These are phyloP conservation scores for Micromys minutus DNA, from an alignment of 2,113 vertebrate species.

Conservation along the genomic window DNA sequence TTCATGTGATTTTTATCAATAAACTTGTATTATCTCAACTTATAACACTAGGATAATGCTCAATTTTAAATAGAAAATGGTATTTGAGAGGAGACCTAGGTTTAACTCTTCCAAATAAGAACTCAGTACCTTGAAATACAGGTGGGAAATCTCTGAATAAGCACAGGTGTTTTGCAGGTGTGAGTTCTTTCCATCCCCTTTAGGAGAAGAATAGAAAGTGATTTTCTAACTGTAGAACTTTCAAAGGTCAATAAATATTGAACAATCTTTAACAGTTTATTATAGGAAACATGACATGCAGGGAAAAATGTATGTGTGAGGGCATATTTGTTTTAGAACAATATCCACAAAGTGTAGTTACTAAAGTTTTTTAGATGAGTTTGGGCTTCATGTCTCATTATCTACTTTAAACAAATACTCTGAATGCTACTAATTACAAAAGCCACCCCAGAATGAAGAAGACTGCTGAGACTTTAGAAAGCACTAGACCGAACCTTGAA, in stretches of 20 bases:
- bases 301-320: too few species aligned
- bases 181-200: not conserved
- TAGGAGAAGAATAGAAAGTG: not conserved
- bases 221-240: slow-evolving; percentile 3
- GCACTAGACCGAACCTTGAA: too few species aligned
- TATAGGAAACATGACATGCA: not conserved
- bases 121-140: not conserved
- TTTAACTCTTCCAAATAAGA: not conserved
- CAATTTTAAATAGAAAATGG: not conserved
- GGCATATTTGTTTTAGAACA: not conserved
- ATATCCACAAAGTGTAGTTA: not conserved
- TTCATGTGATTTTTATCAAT: not conserved
- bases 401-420: slow-evolving; percentile 19
- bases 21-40: not conserved
- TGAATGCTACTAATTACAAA: slow-evolving; percentile 26
- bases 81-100: not conserved
- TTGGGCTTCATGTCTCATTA: not conserved
- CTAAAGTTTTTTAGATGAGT: slow-evolving; percentile 21
- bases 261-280: not conserved
- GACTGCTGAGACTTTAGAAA: slow-evolving; percentile 54
- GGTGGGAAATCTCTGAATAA: rapidly evolving
- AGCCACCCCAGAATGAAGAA: not conserved
- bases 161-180: not conserved
- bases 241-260: not conserved
- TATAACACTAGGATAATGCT: not conserved